Base-by-base conservation (phyloP, 2,888 invertebrate genomes). In the Drosophila affinis region DNA sequence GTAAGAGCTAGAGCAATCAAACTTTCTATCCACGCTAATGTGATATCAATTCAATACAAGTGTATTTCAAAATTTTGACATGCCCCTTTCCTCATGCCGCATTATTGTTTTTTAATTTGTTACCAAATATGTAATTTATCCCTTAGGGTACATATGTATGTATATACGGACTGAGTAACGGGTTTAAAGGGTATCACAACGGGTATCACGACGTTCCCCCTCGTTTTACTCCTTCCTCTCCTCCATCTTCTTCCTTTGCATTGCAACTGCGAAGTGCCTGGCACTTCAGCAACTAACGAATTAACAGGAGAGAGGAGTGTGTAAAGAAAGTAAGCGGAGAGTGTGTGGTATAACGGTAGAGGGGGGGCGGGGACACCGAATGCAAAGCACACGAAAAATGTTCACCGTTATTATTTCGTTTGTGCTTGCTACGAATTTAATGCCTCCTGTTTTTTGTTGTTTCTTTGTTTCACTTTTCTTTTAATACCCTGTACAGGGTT, bases 191-290 rank as follows among this genome's bases (percentile, higher is more conserved):
- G 18, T 18, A 18, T 18, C 18, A 18, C 18, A 18, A 18, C 18
- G 18, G 18, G 18, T 18, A 18, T 18, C 21, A 21, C 21, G 3
- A 3, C 21, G 21, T 21, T 1, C 3, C 21, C 21, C 21, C 3
- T 21, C 21, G 21, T 21, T 21, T 21, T 21, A 21, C 21, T 24
- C 24, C 24, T 24, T 5, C 24, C 5, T 3, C 24, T 24, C 24
- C 24, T 24, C 9, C 47, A 0, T 7, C 34, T 27, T 32, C 18
- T 17, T 29, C 18, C 52, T 64, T 63, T 56, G 51, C 34, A 67
- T 72, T 78, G 78, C 81, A 76, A 81, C 73, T 78, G 78, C 81
- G 69, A 87, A 81, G 87, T 78, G 85, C 65, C 73, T 60, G 81
- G 47, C 81, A 78, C 78, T 84, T 84, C 72, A 54, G 59, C 68